Percentiles rank a stretch among this genome's conserved stretches.
These are phyloP conservation scores for Radopholus similis DNA, from an alignment of 1,140 invertebrate species.

Conservation along the genomic window DNA sequence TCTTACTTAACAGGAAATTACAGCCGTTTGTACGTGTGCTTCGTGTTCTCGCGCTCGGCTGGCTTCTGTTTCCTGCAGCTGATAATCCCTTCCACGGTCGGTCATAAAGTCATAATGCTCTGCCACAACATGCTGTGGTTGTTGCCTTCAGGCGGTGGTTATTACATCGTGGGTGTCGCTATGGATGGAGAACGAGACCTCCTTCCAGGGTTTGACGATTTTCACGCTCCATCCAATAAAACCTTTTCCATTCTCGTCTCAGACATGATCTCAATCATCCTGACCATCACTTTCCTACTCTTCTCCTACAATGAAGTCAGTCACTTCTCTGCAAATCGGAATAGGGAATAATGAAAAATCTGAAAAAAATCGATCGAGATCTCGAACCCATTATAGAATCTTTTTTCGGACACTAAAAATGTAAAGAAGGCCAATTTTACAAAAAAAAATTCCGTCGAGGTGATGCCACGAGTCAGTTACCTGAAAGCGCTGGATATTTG, in stretches of 20 bases:
- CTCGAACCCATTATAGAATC: too few relatives aligned
- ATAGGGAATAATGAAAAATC: too few relatives aligned
- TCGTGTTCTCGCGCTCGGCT: conserved; percentile 53
- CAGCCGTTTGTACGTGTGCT: conserved; percentile 55
- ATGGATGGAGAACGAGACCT: conserved; percentile 60
- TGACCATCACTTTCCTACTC: conserved; percentile 98
- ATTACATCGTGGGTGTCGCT: conserved; percentile 59
- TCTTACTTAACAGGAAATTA: conserved; percentile 46
- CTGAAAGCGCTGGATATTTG: conserved; percentile 85
- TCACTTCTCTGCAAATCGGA: too few relatives aligned
- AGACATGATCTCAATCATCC: conserved; percentile 79
- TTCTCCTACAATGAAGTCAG: conserved; percentile 75
- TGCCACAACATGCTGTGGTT: too few relatives aligned
- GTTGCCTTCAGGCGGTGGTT: conserved; percentile 42
- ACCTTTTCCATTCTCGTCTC: conserved; percentile 64
- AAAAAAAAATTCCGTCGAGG: conserved; percentile 67
- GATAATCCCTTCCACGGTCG: conserved; percentile 56
- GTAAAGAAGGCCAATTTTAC: not conserved
- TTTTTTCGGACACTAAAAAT: not conserved
- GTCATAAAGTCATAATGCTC: not conserved
- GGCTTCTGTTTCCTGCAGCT: conserved; percentile 60
- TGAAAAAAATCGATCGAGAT: too few relatives aligned
- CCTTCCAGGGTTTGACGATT: conserved; percentile 40
- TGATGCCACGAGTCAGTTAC: conserved; percentile 69
- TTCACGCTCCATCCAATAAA: not conserved